Evolutionary conservation across 2,113 vertebrate genomes (phyloP), one percentile per base, ranked within the genome.

Genomic region (Petrocephalus microphthalmus): DNA sequence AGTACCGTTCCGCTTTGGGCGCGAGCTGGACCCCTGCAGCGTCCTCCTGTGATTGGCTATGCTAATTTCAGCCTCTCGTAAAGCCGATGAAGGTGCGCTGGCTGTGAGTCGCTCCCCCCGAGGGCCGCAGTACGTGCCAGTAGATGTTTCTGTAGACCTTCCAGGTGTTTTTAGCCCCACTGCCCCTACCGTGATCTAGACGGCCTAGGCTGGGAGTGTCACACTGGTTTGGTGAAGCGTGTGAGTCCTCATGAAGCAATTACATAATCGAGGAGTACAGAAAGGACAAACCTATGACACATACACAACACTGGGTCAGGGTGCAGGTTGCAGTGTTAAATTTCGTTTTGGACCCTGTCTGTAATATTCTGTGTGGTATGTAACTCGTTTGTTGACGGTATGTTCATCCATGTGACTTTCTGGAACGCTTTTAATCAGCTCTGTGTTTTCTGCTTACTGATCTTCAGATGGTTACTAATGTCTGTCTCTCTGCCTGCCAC

Each of bases 1-100:
- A 95, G 97, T 95, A 0, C 49, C 8, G 3, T 4, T 78, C 45
- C 49, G 37, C 37, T 49, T 83, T 49, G 81, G 45, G 37, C 20
- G 17, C 1, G 45, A 2, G 22, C 2, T 45, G 7, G 1, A 49
- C 20, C 37, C 20, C 5, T 83, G 37, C 19, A 20, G 81, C 37
- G 20, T 45, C 7, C 0, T 22, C 19, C 7, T 19, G 6, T 83
- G 45, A 37, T 33, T 19, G 29, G 15, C 17, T 42, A 37, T 78
- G 17, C 71, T 42, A 2, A 78, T 67, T 67, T 29, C 13, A 78
- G 33, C 29, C 29, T 13, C 33, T 78, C 11, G 7, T 13, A 78
- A 42, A 78, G 13, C 15, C 33, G 13, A 15, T 2, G 33, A 7
- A 78, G 29, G 71, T 42, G 71, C 17, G 71, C 71, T 42, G 33